A percentile compares a stretch with the other conserved stretches of the same genome.
Conservation (phyloP, 2,797 vertebrate species). For the Toxotes lorentzi region DNA sequence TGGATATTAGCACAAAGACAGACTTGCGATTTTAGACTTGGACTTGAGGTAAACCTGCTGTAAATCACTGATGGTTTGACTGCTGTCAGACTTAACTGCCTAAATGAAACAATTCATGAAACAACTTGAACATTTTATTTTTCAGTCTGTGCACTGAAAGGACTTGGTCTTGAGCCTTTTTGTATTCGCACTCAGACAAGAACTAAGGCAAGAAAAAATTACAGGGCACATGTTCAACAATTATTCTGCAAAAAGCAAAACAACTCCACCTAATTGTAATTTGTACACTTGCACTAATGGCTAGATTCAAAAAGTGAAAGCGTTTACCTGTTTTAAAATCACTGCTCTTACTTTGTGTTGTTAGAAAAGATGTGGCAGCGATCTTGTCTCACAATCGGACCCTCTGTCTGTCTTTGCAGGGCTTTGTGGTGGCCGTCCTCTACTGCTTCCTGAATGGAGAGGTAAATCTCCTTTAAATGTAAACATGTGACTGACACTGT, state of each 20-base stretch:
- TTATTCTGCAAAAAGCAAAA: neutral
- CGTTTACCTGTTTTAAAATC: neutral
- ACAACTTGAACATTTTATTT: too few species aligned
- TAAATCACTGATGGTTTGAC: too few species aligned
- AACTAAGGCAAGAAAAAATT: neutral
- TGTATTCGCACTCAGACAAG: neutral
- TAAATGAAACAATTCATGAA: too few species aligned
- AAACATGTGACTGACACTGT: neutral
- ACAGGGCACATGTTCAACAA: neutral
- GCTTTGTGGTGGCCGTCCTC: constrained; percentile 96
- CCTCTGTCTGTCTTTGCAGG: constrained; percentile 79
- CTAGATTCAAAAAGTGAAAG: neutral
- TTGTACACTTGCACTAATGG: too few species aligned
- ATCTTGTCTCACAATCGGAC: constrained; percentile 71
- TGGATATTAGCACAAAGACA: too few species aligned
- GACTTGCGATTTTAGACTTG: too few species aligned
- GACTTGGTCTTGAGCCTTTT: too few species aligned
- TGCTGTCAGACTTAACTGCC: too few species aligned
- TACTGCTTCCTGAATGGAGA: constrained; percentile 99
- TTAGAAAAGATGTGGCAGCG: neutral
- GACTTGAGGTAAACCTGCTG: too few species aligned
- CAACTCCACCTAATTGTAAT: too few species aligned
- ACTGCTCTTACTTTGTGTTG: neutral
- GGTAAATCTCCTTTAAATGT: constrained; percentile 85
- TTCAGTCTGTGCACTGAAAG: too few species aligned